Conservation (phyloP, 2,113 vertebrate genomes). For the Neodon shergylaensis region DNA sequence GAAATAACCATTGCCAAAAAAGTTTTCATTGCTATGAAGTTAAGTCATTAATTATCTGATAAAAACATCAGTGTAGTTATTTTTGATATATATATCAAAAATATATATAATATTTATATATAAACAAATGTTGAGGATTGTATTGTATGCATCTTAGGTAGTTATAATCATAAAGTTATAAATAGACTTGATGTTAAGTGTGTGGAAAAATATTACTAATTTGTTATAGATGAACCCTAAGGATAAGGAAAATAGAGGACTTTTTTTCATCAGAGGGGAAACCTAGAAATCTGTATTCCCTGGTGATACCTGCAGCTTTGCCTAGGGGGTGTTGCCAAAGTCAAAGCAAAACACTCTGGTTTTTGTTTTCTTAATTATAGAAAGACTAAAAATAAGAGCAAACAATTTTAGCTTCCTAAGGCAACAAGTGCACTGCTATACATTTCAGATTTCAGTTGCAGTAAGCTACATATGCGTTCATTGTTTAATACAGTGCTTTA, state of each 20-base stretch:
- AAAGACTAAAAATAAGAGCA: background rate
- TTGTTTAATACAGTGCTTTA: conserved; percentile 50
- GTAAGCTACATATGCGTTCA: conserved; percentile 37
- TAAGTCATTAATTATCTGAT: conserved; percentile 52
- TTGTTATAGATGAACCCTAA: conserved; percentile 48
- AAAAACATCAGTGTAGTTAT: conserved; percentile 29
- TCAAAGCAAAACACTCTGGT: conserved; percentile 19
- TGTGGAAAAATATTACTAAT: conserved; percentile 16
- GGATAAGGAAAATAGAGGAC: conserved; percentile 27
- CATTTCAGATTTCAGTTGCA: conserved; percentile 47
- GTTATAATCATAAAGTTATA: conserved; percentile 47
- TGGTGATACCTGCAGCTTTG: conserved; percentile 54
- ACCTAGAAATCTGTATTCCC: conserved; percentile 33
- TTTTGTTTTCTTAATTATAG: conserved; percentile 51
- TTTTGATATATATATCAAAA: background rate
- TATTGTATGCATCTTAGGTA: background rate
- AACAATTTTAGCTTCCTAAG: conserved; percentile 49
- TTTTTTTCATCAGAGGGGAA: conserved; percentile 49
- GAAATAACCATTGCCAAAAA: background rate
- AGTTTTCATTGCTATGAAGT: conserved; percentile 11
- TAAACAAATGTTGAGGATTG: background rate
- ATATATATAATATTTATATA: background rate
- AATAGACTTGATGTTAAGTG: conserved; percentile 28
- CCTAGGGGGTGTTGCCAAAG: conserved; percentile 45
- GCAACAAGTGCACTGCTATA: background rate